Conservation (phyloP, 2,888 invertebrate species). For the Harpalus rufipes region DNA sequence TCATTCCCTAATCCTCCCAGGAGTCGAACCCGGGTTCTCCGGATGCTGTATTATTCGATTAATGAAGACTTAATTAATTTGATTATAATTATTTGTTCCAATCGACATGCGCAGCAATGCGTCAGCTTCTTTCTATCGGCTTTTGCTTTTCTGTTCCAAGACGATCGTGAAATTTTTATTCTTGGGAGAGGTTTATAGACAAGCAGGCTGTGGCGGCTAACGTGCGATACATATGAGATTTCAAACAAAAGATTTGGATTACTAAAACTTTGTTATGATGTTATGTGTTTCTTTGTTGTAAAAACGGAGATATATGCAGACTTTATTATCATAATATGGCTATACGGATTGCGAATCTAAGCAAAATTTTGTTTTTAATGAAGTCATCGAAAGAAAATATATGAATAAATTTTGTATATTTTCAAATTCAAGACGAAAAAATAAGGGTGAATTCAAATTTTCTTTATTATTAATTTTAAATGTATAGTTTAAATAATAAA, state of each 20-base stretch:
- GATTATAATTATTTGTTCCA: slow-evolving; percentile 37
- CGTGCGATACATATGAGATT: slow-evolving; percentile 10
- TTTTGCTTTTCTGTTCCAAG: slow-evolving; percentile 2
- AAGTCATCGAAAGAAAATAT: no score
- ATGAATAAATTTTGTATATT: no score
- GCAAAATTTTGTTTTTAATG: no score
- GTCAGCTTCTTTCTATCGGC: slow-evolving; percentile 34
- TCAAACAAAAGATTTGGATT: slow-evolving; percentile 12
- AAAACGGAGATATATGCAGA: no score
- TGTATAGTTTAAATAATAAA: no score
- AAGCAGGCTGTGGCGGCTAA: slow-evolving; percentile 56
- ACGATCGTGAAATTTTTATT: slow-evolving; percentile 5
- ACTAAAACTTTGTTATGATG: background rate
- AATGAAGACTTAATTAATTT: slow-evolving; percentile 39
- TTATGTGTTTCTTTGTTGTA: background rate
- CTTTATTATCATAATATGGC: no score
- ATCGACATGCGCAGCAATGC: slow-evolving; percentile 44
- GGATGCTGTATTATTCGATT: slow-evolving; percentile 37
- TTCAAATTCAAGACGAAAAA: no score
- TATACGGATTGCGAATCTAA: no score
- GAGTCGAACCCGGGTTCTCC: slow-evolving; percentile 32
- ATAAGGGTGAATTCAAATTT: no score
- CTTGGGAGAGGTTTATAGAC: slow-evolving; percentile 7
- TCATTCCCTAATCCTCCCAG: background rate
- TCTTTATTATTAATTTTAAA: no score